Base-by-base conservation (phyloP, 2,888 invertebrate species). In the Hermaeophaga mercurialis region DNA sequence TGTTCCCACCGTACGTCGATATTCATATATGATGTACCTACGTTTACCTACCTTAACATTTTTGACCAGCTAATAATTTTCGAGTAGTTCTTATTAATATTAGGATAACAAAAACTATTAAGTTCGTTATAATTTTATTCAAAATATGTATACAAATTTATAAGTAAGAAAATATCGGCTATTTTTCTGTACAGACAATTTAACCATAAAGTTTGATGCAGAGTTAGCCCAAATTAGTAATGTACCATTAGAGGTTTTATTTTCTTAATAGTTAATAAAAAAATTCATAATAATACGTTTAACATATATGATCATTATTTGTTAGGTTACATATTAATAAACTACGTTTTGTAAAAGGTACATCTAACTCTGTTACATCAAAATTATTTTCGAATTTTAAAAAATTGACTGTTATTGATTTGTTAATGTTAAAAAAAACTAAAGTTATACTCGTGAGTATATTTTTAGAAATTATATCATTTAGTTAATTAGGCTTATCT, bases 201-300 rank as follows among this genome's bases (percentile, higher is more conserved):
- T 48, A 60, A 62, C 63, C n/a, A n/a, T n/a, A n/a, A 61, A 62
- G 22, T 62, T 64, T 59, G 61, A 64, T 66, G 66, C 66, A 68
- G 66, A 68, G 63, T 64, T 62, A 64, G 68, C 53, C 54, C 66
- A 68, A 66, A 56, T 50, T 19, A 54, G 28, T 52, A 55, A 22
- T 57, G 60, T 53, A 60, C 56, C 56, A n/a, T 22, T 14, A 12
- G 22, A 22, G 6, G 6, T 22, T 22, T 22, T 22, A 22, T 22
- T 22, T 5, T 22, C 6, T 22, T 5, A 6, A 22, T 22, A 22
- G 22, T 22, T 22, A 5, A 22, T 8, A 18, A 8, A 7, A 9
- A 33, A 14, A 11, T 33, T 5, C n/a, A n/a, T n/a, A n/a, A n/a
- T n/a, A n/a, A 11, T 12, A 4, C 5, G 7, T 45, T 15, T n/a